Evolutionary conservation across 2,113 vertebrate species (phyloP).

Genomic region (Aptenodytes forsteri): DNA sequence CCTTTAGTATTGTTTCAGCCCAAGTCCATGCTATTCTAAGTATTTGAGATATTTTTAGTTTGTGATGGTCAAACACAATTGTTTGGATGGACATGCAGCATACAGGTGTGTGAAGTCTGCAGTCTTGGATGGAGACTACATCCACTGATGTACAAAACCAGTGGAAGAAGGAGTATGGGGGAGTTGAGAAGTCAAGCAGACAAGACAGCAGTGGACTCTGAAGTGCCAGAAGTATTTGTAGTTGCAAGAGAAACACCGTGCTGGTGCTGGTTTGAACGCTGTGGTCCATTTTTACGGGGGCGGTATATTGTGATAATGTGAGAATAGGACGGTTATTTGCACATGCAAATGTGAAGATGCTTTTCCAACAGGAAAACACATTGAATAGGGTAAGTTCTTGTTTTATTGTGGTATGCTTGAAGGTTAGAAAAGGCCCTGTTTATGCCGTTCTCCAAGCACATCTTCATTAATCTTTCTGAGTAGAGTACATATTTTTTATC

Average conservation of each 20-base stretch:
- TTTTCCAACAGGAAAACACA: background rate
- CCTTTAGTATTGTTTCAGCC: background rate
- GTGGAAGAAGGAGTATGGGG: background rate
- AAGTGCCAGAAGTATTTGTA: background rate
- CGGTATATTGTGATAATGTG: background rate
- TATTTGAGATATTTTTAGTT: background rate
- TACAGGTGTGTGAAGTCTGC: background rate
- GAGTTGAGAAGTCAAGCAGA: background rate
- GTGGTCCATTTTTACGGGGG: too few relatives aligned
- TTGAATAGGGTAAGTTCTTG: background rate
- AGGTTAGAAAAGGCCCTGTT: background rate
- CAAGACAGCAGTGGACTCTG: too few relatives aligned
- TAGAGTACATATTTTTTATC: background rate
- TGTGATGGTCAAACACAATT: accelerated
- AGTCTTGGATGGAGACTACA: background rate
- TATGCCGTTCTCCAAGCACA: background rate
- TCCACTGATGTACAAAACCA: background rate
- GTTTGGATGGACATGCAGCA: background rate
- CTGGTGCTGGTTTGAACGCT: background rate
- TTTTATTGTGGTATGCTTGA: background rate
- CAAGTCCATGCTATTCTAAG: accelerated
- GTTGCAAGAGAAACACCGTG: background rate
- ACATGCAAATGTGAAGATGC: background rate
- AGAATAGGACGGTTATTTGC: background rate
- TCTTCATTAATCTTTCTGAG: background rate